These are phyloP conservation scores for Rhincodon typus DNA, from an alignment of 2,797 vertebrate species.

Conservation along the genomic window DNA sequence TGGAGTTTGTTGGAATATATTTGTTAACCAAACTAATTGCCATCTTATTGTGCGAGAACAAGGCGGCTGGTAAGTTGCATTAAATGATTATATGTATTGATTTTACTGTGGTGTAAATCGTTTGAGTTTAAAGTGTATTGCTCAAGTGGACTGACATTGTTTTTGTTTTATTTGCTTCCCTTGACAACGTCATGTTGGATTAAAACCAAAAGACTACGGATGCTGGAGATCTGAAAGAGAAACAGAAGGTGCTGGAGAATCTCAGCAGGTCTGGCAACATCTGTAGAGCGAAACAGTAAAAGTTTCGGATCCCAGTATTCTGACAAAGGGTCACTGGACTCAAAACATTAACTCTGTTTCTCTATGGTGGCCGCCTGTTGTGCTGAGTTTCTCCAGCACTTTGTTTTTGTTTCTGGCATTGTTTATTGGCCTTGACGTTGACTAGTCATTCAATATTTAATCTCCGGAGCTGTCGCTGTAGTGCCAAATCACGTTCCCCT, in stretches of 20 bases:
- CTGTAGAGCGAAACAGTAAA: no score
- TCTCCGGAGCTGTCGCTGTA: not conserved
- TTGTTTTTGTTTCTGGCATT: no score
- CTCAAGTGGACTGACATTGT: not conserved
- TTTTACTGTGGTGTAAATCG: not conserved
- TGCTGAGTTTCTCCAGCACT: no score
- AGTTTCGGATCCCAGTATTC: no score
- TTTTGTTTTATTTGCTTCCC: not conserved
- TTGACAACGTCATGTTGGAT: no score
- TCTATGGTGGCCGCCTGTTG: no score
- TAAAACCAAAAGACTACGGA: no score
- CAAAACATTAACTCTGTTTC: no score
- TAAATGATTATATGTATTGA: not conserved
- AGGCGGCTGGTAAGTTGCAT: not conserved
- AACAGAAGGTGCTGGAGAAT: no score
- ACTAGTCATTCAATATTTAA: not conserved
- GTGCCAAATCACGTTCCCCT: not conserved
- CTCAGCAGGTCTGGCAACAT: no score
- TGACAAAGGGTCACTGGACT: no score
- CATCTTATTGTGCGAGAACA: not conserved
- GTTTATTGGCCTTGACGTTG: not conserved
- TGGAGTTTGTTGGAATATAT: constrained; percentile 25
- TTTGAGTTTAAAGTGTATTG: not conserved
- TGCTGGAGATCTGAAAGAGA: no score
- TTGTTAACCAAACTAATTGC: not conserved